Base-by-base conservation (phyloP, 1,140 invertebrate genomes). In the Drosophila kikkawai region DNA sequence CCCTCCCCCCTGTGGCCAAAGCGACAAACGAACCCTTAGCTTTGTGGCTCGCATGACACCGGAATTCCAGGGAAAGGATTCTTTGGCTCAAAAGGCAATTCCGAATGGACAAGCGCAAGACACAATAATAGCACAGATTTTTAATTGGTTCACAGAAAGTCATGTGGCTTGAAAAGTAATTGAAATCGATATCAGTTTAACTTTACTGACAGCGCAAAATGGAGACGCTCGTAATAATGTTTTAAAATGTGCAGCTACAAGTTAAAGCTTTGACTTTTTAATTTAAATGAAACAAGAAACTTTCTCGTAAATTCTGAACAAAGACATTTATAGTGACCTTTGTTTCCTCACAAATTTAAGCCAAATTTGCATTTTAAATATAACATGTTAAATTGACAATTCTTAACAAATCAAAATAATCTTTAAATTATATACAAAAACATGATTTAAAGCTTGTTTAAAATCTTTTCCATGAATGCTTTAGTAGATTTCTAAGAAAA, bases 21-120 rank as follows among this genome's bases (percentile, higher is more conserved):
- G 50, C 32, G 19, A 63, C 53, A 45, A 65, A 55, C 45, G 60
- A 75, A 80, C 67, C 84, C 84, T 67, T 60, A 88, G 50, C 58
- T 51, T 51, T 58, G 50, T 29, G 66, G 63, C 19, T 68, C 63
- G 74, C 78, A 85, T 61, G 74, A 63, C 71, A 65, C 29, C 22
- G 37, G 53, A 45, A 47, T 58, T 58, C 45, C 61, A 53, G 42
- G 64, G 17, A 60, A 75, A 22, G 42, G 37, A 17, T 64, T 76
- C 50, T 37, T 13, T 0, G 50, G 61, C 57, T 66, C 65, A 50
- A 51, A 64, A 50, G 63, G 57, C 55, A 58, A 51, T 60, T 64
- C 48, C 37, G 51, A 75, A 56, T 51, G 59, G 48, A 79, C 79
- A 81, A 58, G 50, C 47, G 36, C 47, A 70, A 36, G 48, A 69